A percentile compares a stretch with the other conserved stretches of the same genome.
Evolutionary conservation across 2,888 invertebrate species (phyloP).

Genomic region (Aphrophora alni): DNA sequence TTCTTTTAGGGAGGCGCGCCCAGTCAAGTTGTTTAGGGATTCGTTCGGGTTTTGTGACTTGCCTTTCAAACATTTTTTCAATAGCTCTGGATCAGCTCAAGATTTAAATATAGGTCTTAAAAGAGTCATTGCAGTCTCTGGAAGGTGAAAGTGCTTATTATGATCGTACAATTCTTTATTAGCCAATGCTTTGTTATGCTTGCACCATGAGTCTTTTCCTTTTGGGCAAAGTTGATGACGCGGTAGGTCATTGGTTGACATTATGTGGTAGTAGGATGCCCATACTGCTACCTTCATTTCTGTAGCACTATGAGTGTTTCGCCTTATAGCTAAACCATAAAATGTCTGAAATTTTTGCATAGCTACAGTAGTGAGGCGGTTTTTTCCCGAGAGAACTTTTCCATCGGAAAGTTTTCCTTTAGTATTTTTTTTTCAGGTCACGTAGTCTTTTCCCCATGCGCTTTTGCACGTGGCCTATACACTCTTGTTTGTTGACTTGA

Average conservation of each 20-base stretch:
- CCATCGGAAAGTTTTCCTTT: conserved; percentile 15
- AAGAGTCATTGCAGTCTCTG: not conserved
- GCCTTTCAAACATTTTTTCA: not conserved
- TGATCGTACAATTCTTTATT: not conserved
- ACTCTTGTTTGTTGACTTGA: conserved; percentile 11
- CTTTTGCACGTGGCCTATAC: conserved; percentile 12
- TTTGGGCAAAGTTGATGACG: not conserved
- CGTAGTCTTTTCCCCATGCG: conserved; percentile 1
- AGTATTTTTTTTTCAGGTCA: not conserved
- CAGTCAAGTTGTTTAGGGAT: not conserved
- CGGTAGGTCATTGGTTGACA: conserved; percentile 6
- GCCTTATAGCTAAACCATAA: not conserved
- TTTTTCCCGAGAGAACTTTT: not conserved
- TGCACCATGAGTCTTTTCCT: conserved; percentile 28
- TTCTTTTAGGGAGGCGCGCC: conserved; percentile 1
- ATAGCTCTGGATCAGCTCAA: not conserved
- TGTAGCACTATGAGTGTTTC: conserved; percentile 4
- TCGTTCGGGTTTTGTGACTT: conserved; percentile 4
- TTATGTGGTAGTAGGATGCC: not conserved
- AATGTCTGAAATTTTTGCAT: conserved; percentile 18
- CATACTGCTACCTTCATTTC: not conserved
- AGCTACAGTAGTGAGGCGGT: not conserved
- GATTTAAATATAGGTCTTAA: not conserved
- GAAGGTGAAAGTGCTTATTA: not conserved
- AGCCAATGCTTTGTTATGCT: conserved; percentile 17